Percentiles rank a stretch among this genome's conserved stretches.
Conservation (phyloP, 2,888 invertebrate species). For the Spatulosminthurus flaviceps region DNA sequence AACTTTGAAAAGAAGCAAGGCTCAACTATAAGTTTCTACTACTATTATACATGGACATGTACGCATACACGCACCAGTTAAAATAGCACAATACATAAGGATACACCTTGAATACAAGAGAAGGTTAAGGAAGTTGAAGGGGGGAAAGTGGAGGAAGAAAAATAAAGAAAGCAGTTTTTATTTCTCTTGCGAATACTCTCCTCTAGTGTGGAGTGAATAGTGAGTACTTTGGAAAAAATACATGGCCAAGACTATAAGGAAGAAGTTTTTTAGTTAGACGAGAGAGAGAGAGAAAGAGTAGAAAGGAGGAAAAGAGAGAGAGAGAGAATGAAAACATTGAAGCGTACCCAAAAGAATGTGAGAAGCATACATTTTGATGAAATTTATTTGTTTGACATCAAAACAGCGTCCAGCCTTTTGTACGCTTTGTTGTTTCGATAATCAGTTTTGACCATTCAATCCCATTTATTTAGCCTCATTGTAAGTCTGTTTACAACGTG, state of each 20-base stretch:
- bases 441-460: constrained; percentile 48
- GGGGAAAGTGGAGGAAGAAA: not conserved
- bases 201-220: constrained; percentile 12
- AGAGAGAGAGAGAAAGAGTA: constrained; percentile 10
- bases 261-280: not conserved
- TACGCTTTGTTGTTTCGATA: constrained; percentile 37
- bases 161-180: not conserved
- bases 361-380: constrained; percentile 35
- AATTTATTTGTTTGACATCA: constrained; percentile 46
- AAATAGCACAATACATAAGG: too few relatives aligned
- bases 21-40: too few relatives aligned
- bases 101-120: not conserved
- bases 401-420: constrained; percentile 28
- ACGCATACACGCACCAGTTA: too few relatives aligned
- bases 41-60: too few relatives aligned
- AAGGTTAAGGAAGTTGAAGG: not conserved
- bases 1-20: too few relatives aligned
- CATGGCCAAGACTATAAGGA: not conserved
- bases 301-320: not conserved
- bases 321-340: constrained; percentile 19
- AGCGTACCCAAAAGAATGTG: constrained; percentile 30
- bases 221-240: constrained; percentile 4
- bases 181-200: not conserved
- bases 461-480: constrained; percentile 45
- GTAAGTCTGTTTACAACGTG: constrained; percentile 46